These are phyloP conservation scores for Drosophila willistoni DNA, from an alignment of 1,140 invertebrate genomes.

Conservation along the genomic window DNA sequence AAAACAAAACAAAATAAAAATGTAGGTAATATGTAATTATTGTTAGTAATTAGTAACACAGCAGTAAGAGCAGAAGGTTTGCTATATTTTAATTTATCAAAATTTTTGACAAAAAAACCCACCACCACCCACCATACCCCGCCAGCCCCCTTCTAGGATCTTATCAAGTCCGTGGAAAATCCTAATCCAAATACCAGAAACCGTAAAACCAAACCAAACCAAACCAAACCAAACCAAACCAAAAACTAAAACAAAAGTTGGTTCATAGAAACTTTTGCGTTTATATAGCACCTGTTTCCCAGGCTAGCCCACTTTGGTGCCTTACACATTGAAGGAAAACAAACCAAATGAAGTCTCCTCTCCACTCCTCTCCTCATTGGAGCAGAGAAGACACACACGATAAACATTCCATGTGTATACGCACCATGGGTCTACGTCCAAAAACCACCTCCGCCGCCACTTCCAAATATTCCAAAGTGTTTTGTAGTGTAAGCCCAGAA, in stretches of 20 bases:
- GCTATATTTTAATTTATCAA: not conserved
- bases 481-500: constrained; percentile 17
- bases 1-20: not conserved
- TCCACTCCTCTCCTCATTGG: no score
- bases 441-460: constrained; percentile 49
- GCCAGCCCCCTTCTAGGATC: not conserved
- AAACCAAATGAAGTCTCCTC: no score
- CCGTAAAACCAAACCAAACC: not conserved
- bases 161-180: constrained; percentile 21
- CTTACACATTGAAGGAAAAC: constrained; percentile 27
- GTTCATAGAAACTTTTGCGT: constrained; percentile 81
- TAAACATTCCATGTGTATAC: constrained; percentile 45
- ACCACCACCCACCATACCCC: not conserved
- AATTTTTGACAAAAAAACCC: constrained; percentile 10
- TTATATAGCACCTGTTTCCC: constrained; percentile 79
- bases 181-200: not conserved
- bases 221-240: not conserved
- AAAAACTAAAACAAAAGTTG: constrained; percentile 55
- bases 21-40: not conserved
- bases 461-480: constrained; percentile 47
- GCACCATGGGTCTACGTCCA: constrained; percentile 57
- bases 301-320: constrained; percentile 47
- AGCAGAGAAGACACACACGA: no score
- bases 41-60: constrained; percentile 1
- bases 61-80: not conserved